phyloP scores from a whole-genome alignment of 2,797 vertebrate species.

The Rhinoraja longicauda region DNA sequence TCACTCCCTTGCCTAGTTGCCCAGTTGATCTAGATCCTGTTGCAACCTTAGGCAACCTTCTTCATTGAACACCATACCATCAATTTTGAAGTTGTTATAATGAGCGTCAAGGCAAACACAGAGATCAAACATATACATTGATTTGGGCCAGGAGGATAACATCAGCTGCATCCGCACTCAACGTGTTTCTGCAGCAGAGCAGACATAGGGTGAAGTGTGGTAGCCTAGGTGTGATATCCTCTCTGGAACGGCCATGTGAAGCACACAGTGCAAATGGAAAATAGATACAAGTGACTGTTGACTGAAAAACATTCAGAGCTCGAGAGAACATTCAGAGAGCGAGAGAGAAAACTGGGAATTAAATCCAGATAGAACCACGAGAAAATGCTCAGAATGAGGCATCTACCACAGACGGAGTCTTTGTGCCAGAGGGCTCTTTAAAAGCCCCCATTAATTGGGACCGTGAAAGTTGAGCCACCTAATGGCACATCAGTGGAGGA shows the following conservation, averaged over 20 bases:
- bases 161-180: neutral
- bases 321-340: too few species aligned
- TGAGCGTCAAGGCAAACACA: neutral
- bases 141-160: neutral
- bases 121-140: neutral
- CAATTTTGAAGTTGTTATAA: neutral
- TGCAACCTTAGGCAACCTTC: too few species aligned
- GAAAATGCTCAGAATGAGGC: neutral
- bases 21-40: too few species aligned
- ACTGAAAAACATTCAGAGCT: neutral
- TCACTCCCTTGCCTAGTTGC: too few species aligned
- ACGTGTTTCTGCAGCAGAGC: neutral
- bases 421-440: neutral
- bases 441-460: neutral
- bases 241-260: neutral
- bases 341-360: neutral
- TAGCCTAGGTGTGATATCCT: neutral
- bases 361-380: neutral
- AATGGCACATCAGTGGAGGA: constrained; percentile 15
- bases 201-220: neutral
- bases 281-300: neutral
- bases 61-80: too few species aligned
- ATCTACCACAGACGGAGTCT: neutral
- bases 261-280: neutral
- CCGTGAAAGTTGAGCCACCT: neutral